Base-by-base conservation (phyloP, 2,797 vertebrate species). In the Eulemur mongoz region DNA sequence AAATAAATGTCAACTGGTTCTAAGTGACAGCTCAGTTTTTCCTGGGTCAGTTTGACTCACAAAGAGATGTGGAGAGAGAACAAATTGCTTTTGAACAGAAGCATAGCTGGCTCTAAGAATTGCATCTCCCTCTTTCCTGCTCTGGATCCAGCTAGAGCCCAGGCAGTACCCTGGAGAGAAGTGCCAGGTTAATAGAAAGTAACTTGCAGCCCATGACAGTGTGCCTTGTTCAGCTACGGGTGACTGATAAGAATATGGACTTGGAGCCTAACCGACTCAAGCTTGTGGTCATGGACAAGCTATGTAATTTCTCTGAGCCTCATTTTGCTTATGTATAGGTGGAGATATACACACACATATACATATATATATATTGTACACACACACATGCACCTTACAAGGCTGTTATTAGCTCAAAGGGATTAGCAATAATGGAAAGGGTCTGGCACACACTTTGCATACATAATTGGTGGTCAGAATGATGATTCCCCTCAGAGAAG, bases 1-100 rank as follows among this genome's bases (percentile, higher is more conserved):
- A 95, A 95, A 72, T 95, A 89, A 97, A 95, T 40, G 73, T 85
- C 35, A 25, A 25, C 70, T 97, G 97, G 91, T 97, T 95, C 93
- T 86, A 63, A 91, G 57, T 11, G 57, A 91, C 88, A 88, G 40
- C 35, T 96, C 95, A 94, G 48, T 61, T 89, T 96, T 95, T 93
- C 95, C 89, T 95, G 73, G 91, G 93, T 93, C 69, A 57, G 11
- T 89, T 57, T 91, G 96, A 91, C 95, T 96, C 83, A 70, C n/a
- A 72, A 25, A 76, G 63, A 38, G 30, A 38, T 88, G 48, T 70
- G 35, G 32, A 40, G n/a, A 78, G 72, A 95, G 85, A 90, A 67
- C 27, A 95, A 63, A 95, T 59, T 83, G 61, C 67, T 79, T 95
- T 75, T 89, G 75, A 96, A 48, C 4, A 59, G 86, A 91, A 18